phyloP scores from a whole-genome alignment of 2,888 invertebrate genomes.

The Cephus sareptanus region DNA sequence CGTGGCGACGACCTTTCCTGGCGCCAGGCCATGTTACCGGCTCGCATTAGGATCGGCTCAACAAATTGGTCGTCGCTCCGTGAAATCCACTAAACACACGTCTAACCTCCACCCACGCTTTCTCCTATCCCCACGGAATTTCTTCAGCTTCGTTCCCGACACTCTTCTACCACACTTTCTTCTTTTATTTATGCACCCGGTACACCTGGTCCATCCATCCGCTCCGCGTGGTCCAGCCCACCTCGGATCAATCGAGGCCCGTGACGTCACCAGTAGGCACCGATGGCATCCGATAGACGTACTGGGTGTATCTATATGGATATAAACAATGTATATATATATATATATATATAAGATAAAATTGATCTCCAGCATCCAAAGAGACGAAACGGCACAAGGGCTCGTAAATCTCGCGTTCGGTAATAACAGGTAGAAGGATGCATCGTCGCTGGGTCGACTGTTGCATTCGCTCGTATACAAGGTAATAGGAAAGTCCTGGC shows the following conservation, averaged over 20 bases:
- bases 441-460: background rate
- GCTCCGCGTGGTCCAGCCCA: background rate
- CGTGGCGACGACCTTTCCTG: constrained; percentile 19
- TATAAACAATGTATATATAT: background rate
- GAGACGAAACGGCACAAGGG: background rate
- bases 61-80: constrained; percentile 38
- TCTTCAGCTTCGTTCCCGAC: background rate
- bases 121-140: background rate
- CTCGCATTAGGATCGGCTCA: constrained; percentile 39
- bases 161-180: background rate
- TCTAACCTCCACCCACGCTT: constrained; percentile 18
- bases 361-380: background rate
- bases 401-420: background rate
- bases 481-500: constrained; percentile 2
- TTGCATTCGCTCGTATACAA: background rate
- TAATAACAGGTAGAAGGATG: constrained; percentile 4
- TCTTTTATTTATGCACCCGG: background rate
- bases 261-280: background rate
- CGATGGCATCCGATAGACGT: background rate
- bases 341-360: background rate
- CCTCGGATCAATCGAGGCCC: background rate
- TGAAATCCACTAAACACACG: constrained; percentile 3
- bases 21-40: constrained; percentile 31
- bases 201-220: background rate
- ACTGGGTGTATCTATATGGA: background rate